Percentiles rank a stretch among this genome's conserved stretches.
Conservation (phyloP, 2,888 invertebrate species). For the Meghimatium bilineatum region DNA sequence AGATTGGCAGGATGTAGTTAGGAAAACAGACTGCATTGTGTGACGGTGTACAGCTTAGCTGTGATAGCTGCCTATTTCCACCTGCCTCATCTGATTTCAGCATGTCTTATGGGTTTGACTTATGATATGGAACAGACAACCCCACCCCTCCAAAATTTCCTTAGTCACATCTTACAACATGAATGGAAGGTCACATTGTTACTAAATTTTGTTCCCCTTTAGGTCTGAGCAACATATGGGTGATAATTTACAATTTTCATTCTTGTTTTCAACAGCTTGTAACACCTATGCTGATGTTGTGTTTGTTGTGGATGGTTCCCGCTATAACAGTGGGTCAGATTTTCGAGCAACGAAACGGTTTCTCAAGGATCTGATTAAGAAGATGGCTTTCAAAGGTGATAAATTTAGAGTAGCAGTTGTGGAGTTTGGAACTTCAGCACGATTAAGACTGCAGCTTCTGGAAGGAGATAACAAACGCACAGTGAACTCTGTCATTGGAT, state of each 20-base stretch:
- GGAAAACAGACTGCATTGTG: no score
- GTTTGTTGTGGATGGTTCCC: constrained; percentile 71
- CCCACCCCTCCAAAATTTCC: no score
- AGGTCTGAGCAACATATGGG: no score
- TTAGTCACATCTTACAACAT: no score
- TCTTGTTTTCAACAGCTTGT: constrained; percentile 59
- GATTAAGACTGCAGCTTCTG: constrained; percentile 58
- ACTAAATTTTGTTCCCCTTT: no score
- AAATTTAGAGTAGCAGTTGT: constrained; percentile 69
- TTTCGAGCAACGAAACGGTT: constrained; percentile 65
- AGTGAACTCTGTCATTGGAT: constrained; percentile 61
- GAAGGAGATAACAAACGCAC: constrained; percentile 61
- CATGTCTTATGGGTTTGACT: no score
- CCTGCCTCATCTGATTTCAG: no score
- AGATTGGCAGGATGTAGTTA: no score
- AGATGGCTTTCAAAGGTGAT: constrained; percentile 66
- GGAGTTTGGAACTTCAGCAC: constrained; percentile 62
- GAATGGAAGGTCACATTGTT: no score
- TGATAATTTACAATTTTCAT: neutral
- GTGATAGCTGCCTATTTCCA: no score
- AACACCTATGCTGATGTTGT: constrained; percentile 67
- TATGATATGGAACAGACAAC: no score
- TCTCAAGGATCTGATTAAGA: constrained; percentile 63
- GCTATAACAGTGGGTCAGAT: constrained; percentile 66
- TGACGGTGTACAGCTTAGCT: no score